Percentiles rank a stretch among this genome's conserved stretches.
phyloP scores from a whole-genome alignment of 2,797 vertebrate species.

The Pogoniulus pusillus region DNA sequence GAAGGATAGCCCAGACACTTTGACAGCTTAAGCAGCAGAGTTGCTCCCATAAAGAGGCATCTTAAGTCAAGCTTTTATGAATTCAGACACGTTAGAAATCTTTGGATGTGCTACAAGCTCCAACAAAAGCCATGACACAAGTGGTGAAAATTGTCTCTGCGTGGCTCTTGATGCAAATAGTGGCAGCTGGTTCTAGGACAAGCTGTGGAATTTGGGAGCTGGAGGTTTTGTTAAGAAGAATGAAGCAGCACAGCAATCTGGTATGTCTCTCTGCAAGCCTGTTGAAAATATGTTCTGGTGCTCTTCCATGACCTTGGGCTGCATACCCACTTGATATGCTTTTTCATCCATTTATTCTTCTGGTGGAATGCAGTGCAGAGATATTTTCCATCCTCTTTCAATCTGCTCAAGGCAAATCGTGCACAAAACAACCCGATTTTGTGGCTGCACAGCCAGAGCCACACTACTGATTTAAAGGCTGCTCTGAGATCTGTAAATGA shows the following conservation, averaged over 20 bases:
- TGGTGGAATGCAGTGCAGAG: neutral
- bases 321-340: neutral
- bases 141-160: neutral
- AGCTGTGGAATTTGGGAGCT: neutral
- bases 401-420: neutral
- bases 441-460: neutral
- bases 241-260: neutral
- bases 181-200: neutral
- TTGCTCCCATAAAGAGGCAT: neutral
- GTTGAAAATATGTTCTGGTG: neutral
- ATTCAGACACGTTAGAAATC: neutral
- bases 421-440: neutral
- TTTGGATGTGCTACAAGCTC: neutral
- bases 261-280: neutral
- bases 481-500: neutral
- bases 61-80: neutral
- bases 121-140: neutral
- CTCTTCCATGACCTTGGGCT: neutral
- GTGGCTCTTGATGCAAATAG: neutral
- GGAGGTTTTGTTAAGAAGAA: neutral
- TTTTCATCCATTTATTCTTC: neutral
- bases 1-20: neutral
- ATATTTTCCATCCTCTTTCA: neutral
- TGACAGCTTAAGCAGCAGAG: constrained; percentile 1
- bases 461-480: neutral